These are phyloP conservation scores for Seriola rivoliana DNA, from an alignment of 2,113 vertebrate species.

Conservation along the genomic window DNA sequence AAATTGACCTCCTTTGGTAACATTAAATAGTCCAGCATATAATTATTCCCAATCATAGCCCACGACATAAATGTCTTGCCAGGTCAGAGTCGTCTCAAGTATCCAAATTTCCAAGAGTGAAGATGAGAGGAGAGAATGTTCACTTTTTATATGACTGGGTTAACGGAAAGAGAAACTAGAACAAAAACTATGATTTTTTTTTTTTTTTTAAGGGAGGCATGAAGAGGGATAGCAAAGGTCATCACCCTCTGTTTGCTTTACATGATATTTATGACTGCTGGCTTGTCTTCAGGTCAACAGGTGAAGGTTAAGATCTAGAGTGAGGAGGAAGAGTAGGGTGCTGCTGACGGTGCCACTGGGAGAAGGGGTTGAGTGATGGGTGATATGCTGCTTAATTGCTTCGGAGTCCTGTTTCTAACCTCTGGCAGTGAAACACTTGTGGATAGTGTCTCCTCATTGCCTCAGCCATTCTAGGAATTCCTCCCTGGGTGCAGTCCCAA, in stretches of 20 bases:
- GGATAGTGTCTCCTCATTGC: slow-evolving; percentile 63
- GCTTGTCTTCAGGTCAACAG: slow-evolving; percentile 67
- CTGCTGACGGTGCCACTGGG: slow-evolving; percentile 66
- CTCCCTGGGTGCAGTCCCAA: slow-evolving; percentile 53
- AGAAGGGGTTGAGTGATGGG: slow-evolving; percentile 21
- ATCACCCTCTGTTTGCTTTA: slow-evolving; percentile 59
- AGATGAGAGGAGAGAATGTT: slow-evolving; percentile 30
- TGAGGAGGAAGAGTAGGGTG: slow-evolving; percentile 16
- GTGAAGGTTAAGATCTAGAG: slow-evolving; percentile 53
- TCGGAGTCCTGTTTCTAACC: slow-evolving; percentile 75
- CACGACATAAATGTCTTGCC: slow-evolving; percentile 1
- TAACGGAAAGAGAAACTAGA: background rate
- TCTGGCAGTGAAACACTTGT: slow-evolving; percentile 52
- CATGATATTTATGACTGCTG: slow-evolving; percentile 43
- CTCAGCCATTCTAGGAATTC: slow-evolving; percentile 72
- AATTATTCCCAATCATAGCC: slow-evolving; percentile 30
- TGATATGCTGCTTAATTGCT: slow-evolving; percentile 62
- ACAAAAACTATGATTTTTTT: background rate
- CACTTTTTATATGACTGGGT: slow-evolving; percentile 7
- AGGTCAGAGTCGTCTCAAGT: slow-evolving; percentile 24
- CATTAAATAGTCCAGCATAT: slow-evolving; percentile 28
- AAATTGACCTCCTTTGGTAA: slow-evolving; percentile 32
- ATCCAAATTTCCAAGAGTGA: slow-evolving; percentile 34
- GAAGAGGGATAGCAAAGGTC: background rate
- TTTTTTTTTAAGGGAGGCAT: background rate